A percentile compares a stretch with the other conserved stretches of the same genome.
phyloP scores from a whole-genome alignment of 2,888 invertebrate genomes.

The Thera britannica region DNA sequence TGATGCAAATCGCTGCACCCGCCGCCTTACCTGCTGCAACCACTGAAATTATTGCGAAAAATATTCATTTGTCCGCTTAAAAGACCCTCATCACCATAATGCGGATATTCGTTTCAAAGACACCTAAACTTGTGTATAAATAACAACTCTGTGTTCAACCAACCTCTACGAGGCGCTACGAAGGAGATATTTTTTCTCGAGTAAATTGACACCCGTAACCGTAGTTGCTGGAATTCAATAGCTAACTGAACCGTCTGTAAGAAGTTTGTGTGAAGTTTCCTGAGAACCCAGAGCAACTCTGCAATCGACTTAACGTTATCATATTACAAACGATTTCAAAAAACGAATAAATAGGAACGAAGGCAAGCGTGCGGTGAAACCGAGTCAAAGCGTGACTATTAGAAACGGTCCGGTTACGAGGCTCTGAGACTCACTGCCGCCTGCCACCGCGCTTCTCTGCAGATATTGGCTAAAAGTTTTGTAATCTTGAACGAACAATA shows the following conservation, averaged over 20 bases:
- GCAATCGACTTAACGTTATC: conserved; percentile 79
- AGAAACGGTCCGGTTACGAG: conserved; percentile 84
- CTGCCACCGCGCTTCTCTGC: conserved; percentile 44
- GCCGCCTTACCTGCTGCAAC: conserved; percentile 75
- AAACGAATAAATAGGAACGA: conserved; percentile 82
- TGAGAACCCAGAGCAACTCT: conserved; percentile 72
- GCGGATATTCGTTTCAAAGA: conserved; percentile 48
- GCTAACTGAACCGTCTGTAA: conserved; percentile 67
- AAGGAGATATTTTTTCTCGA: conserved; percentile 49
- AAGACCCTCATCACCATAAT: conserved; percentile 66
- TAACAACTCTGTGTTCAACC: conserved; percentile 24
- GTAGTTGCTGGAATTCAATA: conserved; percentile 74
- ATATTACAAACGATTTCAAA: conserved; percentile 84
- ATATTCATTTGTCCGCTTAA: conserved; percentile 78
- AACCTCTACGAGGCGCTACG: conserved; percentile 20
- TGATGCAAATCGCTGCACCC: conserved; percentile 74
- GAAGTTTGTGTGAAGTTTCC: conserved; percentile 78
- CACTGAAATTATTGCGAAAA: conserved; percentile 79
- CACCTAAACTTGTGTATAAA: conserved; percentile 39
- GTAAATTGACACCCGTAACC: conserved; percentile 61
- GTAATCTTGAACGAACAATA: neutral
- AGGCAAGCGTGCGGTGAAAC: conserved; percentile 84
- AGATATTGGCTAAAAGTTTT: neutral
- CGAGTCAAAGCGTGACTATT: conserved; percentile 83
- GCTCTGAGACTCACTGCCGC: conserved; percentile 59